Conservation (phyloP, 2,888 invertebrate genomes). For the Erebia ligea region DNA sequence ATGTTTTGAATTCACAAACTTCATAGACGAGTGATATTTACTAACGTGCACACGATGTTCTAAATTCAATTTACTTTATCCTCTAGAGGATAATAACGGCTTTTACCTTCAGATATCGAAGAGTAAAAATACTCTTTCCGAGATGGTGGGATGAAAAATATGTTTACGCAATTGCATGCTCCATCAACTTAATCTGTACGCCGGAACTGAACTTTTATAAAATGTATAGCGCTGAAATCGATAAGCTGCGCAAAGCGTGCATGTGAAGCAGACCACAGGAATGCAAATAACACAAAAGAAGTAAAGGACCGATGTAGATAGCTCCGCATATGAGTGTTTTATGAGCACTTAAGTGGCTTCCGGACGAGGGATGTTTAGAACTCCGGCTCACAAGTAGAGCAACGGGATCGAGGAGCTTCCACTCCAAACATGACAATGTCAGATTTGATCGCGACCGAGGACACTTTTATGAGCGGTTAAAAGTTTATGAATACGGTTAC, state of each 20-base stretch:
- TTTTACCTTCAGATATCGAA: too few species aligned
- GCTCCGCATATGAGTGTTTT: slow-evolving; percentile 72
- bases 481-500: slow-evolving; percentile 62
- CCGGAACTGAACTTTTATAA: not conserved
- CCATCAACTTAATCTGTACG: not conserved
- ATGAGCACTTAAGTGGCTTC: slow-evolving; percentile 75
- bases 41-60: too few species aligned
- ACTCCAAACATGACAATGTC: slow-evolving; percentile 71
- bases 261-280: slow-evolving; percentile 36
- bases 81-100: too few species aligned
- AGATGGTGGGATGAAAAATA: too few species aligned
- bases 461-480: slow-evolving; percentile 63
- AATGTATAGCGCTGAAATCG: slow-evolving; percentile 16
- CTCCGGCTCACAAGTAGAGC: slow-evolving; percentile 58
- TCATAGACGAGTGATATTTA: too few species aligned
- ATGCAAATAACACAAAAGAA: slow-evolving; percentile 55
- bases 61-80: too few species aligned
- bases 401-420: slow-evolving; percentile 59
- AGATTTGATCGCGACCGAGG: slow-evolving; percentile 62
- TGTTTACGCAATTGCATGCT: not conserved
- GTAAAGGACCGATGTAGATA: slow-evolving; percentile 57
- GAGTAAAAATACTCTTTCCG: too few species aligned
- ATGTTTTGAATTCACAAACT: too few species aligned
- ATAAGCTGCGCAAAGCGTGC: slow-evolving; percentile 28
- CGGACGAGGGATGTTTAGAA: slow-evolving; percentile 71